Percentiles rank a stretch among this genome's conserved stretches.
Evolutionary conservation across 2,888 invertebrate species (phyloP).

Genomic region (Hydraecia micacea): DNA sequence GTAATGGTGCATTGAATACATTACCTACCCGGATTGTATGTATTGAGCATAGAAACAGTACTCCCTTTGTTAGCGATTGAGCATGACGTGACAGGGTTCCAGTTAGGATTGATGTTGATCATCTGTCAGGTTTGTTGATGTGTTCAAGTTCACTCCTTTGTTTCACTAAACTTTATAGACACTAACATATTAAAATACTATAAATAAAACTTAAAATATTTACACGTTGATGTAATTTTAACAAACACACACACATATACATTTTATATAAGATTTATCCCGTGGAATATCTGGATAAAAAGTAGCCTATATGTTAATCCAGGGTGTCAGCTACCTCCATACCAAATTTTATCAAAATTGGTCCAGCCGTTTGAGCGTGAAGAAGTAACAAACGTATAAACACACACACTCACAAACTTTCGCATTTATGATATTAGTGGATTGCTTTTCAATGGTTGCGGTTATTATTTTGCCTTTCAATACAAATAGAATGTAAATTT

Average conservation of each 20-base stretch:
- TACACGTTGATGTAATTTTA: background rate
- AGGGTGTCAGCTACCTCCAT: too few relatives aligned
- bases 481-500: background rate
- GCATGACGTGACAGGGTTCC: background rate
- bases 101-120: background rate
- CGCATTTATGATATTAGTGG: too few relatives aligned
- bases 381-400: too few relatives aligned
- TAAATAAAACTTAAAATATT: background rate
- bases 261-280: background rate
- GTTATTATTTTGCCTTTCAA: background rate
- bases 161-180: background rate
- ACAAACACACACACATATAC: too few relatives aligned
- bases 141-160: background rate
- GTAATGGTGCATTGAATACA: background rate
- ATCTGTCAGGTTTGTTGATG: slow-evolving; percentile 1
- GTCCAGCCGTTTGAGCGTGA: too few relatives aligned
- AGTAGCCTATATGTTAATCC: too few relatives aligned
- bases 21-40: background rate
- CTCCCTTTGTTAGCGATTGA: slow-evolving; percentile 11
- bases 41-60: background rate
- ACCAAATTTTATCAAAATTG: too few relatives aligned
- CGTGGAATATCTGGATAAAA: too few relatives aligned
- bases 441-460: background rate
- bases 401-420: too few relatives aligned
- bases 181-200: background rate